Evolutionary conservation across 1,140 invertebrate species (phyloP).

Genomic region (Chelonus insularis): DNA sequence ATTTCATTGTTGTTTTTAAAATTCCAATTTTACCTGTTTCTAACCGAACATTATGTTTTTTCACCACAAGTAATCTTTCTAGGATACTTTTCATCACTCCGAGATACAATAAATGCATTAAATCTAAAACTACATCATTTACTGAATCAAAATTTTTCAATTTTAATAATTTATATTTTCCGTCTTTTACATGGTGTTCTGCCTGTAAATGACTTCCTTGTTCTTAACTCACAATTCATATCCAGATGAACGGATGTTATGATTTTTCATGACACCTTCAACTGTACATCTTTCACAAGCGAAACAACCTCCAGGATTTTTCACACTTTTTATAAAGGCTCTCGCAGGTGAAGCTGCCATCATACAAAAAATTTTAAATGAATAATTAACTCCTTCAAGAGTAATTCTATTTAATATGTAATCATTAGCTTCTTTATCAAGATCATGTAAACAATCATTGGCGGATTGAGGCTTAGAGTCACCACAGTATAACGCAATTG

Average conservation of each 20-base stretch:
- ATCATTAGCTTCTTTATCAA: slow-evolving; percentile 15
- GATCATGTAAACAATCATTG: slow-evolving; percentile 7
- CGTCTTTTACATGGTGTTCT: slow-evolving; percentile 27
- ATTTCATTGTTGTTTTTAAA: slow-evolving; percentile 14
- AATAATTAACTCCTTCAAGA: slow-evolving; percentile 4
- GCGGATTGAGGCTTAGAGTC: slow-evolving; percentile 21
- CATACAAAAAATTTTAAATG: slow-evolving; percentile 21
- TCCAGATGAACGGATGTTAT: slow-evolving; percentile 26
- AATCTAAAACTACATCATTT: slow-evolving; percentile 20
- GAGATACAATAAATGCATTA: slow-evolving; percentile 31
- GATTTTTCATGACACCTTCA: slow-evolving; percentile 17
- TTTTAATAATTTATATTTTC: slow-evolving; percentile 16
- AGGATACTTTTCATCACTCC: slow-evolving; percentile 25
- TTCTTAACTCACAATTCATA: slow-evolving; percentile 17
- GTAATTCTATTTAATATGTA: slow-evolving; percentile 9
- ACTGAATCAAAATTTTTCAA: slow-evolving; percentile 28
- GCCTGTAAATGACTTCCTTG: slow-evolving; percentile 26
- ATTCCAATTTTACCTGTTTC: slow-evolving; percentile 11
- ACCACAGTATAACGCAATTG: slow-evolving; percentile 26
- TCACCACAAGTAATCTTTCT: slow-evolving; percentile 13
- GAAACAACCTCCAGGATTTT: slow-evolving; percentile 29
- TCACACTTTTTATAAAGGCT: slow-evolving; percentile 25
- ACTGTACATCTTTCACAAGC: slow-evolving; percentile 31
- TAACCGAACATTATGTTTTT: slow-evolving; percentile 15
- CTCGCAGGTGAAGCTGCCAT: slow-evolving; percentile 27